A percentile compares a stretch with the other conserved stretches of the same genome.
These are phyloP conservation scores for Arrhopalites spinosus DNA, from an alignment of 2,888 invertebrate species.

Conservation along the genomic window DNA sequence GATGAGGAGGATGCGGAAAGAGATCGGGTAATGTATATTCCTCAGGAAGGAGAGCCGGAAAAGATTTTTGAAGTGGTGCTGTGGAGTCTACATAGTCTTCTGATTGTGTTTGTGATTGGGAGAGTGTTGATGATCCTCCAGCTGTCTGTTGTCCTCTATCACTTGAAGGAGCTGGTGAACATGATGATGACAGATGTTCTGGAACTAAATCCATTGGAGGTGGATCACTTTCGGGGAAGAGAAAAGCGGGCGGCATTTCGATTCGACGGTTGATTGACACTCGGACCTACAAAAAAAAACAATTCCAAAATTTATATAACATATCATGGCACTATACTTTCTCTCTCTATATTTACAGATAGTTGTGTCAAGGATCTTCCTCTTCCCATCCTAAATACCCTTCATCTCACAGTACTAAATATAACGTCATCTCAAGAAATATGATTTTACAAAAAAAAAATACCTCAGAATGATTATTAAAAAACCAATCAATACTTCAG, in stretches of 20 bases:
- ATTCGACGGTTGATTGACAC: constrained; percentile 74
- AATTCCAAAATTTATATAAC: constrained; percentile 1
- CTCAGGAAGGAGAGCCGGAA: constrained; percentile 35
- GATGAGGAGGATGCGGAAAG: constrained; percentile 43
- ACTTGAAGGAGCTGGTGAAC: constrained; percentile 36
- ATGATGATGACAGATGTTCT: constrained; percentile 44
- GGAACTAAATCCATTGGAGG: constrained; percentile 65
- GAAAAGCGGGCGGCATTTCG: constrained; percentile 81
- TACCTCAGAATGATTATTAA: too few relatives aligned
- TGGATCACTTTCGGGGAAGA: constrained; percentile 77
- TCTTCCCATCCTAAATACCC: too few relatives aligned
- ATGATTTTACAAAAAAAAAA: too few relatives aligned
- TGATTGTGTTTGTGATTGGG: constrained; percentile 38
- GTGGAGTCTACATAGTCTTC: constrained; percentile 25
- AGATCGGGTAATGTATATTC: constrained; percentile 55
- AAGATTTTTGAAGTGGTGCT: not conserved
- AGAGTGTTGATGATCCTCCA: constrained; percentile 30
- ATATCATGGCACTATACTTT: not conserved
- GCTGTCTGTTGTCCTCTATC: constrained; percentile 35
- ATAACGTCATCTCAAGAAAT: too few relatives aligned
- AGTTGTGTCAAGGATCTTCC: too few relatives aligned
- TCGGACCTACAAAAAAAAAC: constrained; percentile 63
- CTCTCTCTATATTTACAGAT: too few relatives aligned
- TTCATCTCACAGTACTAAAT: too few relatives aligned
- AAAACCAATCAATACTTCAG: too few relatives aligned